Conservation (phyloP, 2,888 invertebrate genomes). For the Archaeoteleia sp. region DNA sequence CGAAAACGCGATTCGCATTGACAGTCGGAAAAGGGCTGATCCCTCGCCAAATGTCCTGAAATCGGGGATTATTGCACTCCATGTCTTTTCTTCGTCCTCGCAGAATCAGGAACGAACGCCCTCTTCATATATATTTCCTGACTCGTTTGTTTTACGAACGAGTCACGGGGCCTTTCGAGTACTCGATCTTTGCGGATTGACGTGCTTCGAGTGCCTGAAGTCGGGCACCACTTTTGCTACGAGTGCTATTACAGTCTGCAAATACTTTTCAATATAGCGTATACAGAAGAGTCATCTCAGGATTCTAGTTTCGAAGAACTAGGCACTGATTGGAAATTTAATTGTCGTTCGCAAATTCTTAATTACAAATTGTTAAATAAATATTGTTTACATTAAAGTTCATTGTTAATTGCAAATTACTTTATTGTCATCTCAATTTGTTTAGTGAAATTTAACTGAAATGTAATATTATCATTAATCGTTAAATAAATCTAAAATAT, state of each 20-base stretch:
- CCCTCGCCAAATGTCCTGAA: conserved; percentile 61
- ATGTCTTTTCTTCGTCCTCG: conserved; percentile 41
- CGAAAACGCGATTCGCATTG: conserved; percentile 56
- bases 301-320: conserved; percentile 20
- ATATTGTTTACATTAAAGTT: conserved; percentile 8
- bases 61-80: conserved; percentile 60
- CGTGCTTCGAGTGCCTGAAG: conserved; percentile 49
- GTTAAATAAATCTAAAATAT: too few species aligned
- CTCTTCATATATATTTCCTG: conserved; percentile 45
- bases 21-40: conserved; percentile 50
- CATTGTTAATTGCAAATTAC: background rate
- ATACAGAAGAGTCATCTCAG: conserved; percentile 19
- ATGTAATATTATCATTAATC: too few species aligned
- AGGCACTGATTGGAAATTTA: conserved; percentile 37
- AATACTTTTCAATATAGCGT: conserved; percentile 43
- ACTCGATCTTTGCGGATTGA: conserved; percentile 51
- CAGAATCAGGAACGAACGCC: conserved; percentile 34
- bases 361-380: conserved; percentile 12
- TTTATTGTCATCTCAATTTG: too few species aligned
- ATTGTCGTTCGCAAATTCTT: conserved; percentile 13
- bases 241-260: conserved; percentile 45
- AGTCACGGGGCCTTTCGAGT: conserved; percentile 40
- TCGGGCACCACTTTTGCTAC: conserved; percentile 44
- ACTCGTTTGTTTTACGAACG: conserved; percentile 48
- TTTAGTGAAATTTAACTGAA: too few species aligned